Evolutionary conservation across 2,797 vertebrate species (phyloP).

Genomic region (Erpetoichthys calabaricus): DNA sequence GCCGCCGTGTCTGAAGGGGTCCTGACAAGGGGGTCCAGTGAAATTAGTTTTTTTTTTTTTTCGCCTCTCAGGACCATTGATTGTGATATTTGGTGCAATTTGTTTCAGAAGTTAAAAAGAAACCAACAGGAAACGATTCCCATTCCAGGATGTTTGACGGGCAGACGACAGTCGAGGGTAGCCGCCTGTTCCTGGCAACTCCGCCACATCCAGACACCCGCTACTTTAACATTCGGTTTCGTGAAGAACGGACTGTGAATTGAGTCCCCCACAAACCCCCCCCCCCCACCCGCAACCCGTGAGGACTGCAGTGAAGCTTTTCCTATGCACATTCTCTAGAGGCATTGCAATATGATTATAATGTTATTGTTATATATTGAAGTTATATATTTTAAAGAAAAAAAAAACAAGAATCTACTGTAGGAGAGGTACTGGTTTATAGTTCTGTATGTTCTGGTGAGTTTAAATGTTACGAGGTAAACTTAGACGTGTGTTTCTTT

Average conservation of each 20-base stretch:
- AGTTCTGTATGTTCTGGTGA: neutral
- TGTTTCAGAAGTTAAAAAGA: no score
- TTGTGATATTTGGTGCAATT: no score
- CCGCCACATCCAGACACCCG: neutral
- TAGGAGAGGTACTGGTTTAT: neutral
- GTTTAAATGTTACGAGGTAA: constrained; percentile 1
- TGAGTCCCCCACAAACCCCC: neutral
- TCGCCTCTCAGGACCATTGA: no score
- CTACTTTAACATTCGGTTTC: neutral
- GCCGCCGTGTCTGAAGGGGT: no score
- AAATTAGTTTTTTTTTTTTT: no score
- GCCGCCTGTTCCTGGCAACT: neutral
- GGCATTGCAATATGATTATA: neutral
- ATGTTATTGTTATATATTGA: neutral
- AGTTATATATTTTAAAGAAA: neutral
- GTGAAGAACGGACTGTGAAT: neutral
- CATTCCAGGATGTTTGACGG: no score
- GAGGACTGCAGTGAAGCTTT: neutral
- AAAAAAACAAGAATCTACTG: neutral
- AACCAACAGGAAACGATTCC: no score
- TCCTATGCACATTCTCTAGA: neutral
- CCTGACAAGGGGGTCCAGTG: no score
- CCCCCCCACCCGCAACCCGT: neutral
- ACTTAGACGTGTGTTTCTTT: neutral
- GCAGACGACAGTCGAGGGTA: no score